phyloP scores from a whole-genome alignment of 2,888 invertebrate species.

The Hecatera dysodea region DNA sequence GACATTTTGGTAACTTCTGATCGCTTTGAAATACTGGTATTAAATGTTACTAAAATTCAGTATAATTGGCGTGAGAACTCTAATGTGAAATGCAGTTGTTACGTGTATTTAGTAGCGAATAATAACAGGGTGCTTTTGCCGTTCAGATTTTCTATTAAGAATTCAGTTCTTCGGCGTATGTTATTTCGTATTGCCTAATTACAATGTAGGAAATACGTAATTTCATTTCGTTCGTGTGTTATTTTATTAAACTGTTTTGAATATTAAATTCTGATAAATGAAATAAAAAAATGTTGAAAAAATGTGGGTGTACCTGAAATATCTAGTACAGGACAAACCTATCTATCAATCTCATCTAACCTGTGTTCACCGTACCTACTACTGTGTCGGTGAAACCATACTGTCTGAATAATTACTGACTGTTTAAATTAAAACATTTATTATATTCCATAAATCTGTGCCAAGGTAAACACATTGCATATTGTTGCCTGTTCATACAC shows the following conservation, averaged over 20 bases:
- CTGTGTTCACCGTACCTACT: too few species aligned
- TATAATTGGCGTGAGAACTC: constrained; percentile 73
- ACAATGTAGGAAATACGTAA: constrained; percentile 50
- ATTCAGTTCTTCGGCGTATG: constrained; percentile 64
- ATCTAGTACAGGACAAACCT: neutral
- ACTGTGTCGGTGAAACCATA: too few species aligned
- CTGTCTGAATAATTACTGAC: too few species aligned
- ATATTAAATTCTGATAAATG: constrained; percentile 2
- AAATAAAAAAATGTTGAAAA: neutral
- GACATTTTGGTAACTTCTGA: constrained; percentile 42
- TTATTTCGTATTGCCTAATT: constrained; percentile 69
- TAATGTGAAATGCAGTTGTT: constrained; percentile 69
- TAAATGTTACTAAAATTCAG: constrained; percentile 45
- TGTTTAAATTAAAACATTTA: too few species aligned
- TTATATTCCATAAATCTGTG: constrained; percentile 1
- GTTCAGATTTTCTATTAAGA: constrained; percentile 71
- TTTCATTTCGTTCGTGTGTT: constrained; percentile 39
- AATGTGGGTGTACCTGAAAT: neutral
- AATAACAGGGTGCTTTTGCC: constrained; percentile 72
- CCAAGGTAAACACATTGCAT: constrained; percentile 4
- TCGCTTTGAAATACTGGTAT: constrained; percentile 24
- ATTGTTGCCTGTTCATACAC: constrained; percentile 21
- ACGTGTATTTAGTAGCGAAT: constrained; percentile 71
- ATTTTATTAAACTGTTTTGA: constrained; percentile 46
- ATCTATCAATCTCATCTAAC: too few species aligned